Conservation (phyloP, 2,113 vertebrate species). For the Oxygymnocypris stewartii region DNA sequence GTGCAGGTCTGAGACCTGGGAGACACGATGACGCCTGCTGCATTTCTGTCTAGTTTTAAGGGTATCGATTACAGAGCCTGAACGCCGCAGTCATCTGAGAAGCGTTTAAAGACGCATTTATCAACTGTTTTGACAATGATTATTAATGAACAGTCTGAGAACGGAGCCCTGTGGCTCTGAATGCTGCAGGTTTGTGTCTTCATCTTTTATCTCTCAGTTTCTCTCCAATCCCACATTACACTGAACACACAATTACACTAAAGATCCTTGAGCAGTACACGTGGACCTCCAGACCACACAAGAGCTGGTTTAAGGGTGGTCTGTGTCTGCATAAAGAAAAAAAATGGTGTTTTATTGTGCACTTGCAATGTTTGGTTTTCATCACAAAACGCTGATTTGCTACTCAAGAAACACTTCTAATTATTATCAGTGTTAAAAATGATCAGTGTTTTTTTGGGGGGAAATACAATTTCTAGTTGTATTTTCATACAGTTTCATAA, state of each 20-base stretch:
- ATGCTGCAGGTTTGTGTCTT: conserved; percentile 62
- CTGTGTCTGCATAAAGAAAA: too few relatives aligned
- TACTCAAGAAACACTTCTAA: background rate
- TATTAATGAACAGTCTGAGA: conserved; percentile 73
- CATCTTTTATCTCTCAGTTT: background rate
- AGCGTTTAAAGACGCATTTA: conserved; percentile 73
- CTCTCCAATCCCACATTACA: background rate
- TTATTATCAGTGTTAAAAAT: background rate
- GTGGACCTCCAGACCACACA: conserved; percentile 66
- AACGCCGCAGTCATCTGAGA: conserved; percentile 70
- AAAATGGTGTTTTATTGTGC: background rate
- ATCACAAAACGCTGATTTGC: background rate
- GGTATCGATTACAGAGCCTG: conserved; percentile 68
- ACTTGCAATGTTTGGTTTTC: background rate
- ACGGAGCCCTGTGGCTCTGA: conserved; percentile 63
- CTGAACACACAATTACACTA: conserved; percentile 3
- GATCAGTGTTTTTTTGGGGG: too few relatives aligned
- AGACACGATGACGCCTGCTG: background rate
- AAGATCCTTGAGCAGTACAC: conserved; percentile 49
- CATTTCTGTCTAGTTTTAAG: conserved; percentile 28
- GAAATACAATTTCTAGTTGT: too few relatives aligned
- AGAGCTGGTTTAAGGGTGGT: conserved; percentile 70
- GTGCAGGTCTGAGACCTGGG: background rate
- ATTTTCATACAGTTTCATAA: too few relatives aligned
- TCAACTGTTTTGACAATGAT: conserved; percentile 76